phyloP scores from a whole-genome alignment of 2,797 vertebrate genomes.

The Lagocephalus sceleratus region DNA sequence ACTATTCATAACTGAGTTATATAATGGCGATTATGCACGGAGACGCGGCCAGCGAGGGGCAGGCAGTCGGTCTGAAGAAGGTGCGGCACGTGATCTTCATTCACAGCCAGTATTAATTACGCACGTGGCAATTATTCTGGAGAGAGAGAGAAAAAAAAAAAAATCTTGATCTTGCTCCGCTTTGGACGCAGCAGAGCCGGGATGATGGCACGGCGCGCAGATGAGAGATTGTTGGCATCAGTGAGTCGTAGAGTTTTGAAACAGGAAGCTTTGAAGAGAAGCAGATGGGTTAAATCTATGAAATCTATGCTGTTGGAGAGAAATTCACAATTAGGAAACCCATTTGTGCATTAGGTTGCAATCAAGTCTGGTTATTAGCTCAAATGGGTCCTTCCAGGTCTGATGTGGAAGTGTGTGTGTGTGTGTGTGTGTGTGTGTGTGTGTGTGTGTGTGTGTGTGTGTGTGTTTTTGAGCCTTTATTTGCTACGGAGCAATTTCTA shows the following conservation, averaged over 20 bases:
- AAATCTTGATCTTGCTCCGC: no score
- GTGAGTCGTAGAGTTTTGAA: not conserved
- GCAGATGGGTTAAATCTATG: no score
- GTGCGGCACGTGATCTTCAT: conserved; percentile 51
- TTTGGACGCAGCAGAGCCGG: conserved; percentile 30
- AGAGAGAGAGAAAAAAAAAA: conserved; percentile 30
- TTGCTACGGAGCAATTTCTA: conserved; percentile 67
- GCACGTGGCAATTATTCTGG: conserved; percentile 28
- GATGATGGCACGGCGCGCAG: conserved; percentile 38
- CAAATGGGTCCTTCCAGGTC: conserved; percentile 28
- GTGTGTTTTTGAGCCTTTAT: conserved; percentile 48
- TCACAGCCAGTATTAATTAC: conserved; percentile 52
- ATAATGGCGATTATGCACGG: conserved; percentile 50
- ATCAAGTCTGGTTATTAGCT: conserved; percentile 52
- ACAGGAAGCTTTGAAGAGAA: conserved; percentile 1
- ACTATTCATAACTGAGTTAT: conserved; percentile 65
- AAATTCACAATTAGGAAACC: conserved; percentile 30
- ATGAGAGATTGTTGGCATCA: conserved; percentile 16
- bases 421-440: conserved; percentile 12
- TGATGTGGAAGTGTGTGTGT: conserved; percentile 31
- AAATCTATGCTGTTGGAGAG: no score
- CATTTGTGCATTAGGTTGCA: conserved; percentile 49
- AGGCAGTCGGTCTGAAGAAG: conserved; percentile 28
- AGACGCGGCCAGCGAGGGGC: conserved; percentile 26
- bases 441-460: conserved; percentile 32